These are phyloP conservation scores for Hypselothyrea guttata DNA, from an alignment of 2,888 invertebrate species.

Conservation along the genomic window DNA sequence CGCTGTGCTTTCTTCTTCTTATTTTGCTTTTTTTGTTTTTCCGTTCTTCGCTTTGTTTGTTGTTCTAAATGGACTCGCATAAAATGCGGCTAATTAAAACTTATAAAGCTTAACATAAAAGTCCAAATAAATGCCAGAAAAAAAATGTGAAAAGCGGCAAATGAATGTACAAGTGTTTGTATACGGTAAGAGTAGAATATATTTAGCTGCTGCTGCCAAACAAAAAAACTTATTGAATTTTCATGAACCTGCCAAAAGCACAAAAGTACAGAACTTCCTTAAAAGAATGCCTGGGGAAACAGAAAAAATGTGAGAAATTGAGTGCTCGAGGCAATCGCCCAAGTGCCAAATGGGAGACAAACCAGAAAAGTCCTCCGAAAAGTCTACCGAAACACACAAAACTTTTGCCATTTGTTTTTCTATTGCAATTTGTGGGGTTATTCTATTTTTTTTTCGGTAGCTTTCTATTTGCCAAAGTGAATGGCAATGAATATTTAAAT, in stretches of 20 bases:
- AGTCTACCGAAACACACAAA: constrained; percentile 10
- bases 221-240: constrained; percentile 68
- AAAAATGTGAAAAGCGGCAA: constrained; percentile 26
- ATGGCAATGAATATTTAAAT: not conserved
- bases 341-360: constrained; percentile 21
- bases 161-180: constrained; percentile 16
- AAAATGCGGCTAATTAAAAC: constrained; percentile 74
- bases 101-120: constrained; percentile 47
- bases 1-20: constrained; percentile 11
- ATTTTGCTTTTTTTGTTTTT: constrained; percentile 9
- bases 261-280: constrained; percentile 16
- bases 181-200: constrained; percentile 42
- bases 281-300: constrained; percentile 6
- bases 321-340: constrained; percentile 8
- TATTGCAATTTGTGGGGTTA: constrained; percentile 10
- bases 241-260: constrained; percentile 47
- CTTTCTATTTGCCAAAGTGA: no score
- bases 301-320: constrained; percentile 1
- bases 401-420: constrained; percentile 14
- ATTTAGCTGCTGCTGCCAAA: constrained; percentile 41
- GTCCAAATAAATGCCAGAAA: constrained; percentile 1
- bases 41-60: constrained; percentile 13
- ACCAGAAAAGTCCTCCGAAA: constrained; percentile 10
- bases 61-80: constrained; percentile 67
- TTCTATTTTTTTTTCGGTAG: no score